Percentiles rank a stretch among this genome's conserved stretches.
These are phyloP conservation scores for Entomyzon cyanotis DNA, from an alignment of 2,113 vertebrate genomes.

Conservation along the genomic window DNA sequence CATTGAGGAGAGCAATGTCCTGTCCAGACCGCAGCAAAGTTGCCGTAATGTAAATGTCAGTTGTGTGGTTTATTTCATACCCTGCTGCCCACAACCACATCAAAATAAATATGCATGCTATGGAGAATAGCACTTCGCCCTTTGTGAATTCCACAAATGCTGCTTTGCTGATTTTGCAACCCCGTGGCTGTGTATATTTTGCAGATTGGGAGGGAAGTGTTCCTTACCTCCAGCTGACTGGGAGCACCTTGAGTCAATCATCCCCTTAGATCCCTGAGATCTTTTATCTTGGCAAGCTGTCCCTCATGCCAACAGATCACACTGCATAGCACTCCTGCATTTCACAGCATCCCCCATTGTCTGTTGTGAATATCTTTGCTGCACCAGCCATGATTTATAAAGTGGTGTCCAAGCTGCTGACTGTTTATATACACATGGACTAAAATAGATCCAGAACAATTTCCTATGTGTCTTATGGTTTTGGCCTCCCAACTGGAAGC, in stretches of 20 bases:
- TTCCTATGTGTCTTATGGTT: background rate
- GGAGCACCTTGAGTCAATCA: background rate
- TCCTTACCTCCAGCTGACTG: background rate
- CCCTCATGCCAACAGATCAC: background rate
- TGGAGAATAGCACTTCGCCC: background rate
- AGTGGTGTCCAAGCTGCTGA: background rate
- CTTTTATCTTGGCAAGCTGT: background rate
- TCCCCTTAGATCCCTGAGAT: background rate
- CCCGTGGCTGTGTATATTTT: background rate
- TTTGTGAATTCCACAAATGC: background rate
- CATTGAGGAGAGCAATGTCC: fast-evolving
- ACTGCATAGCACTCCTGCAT: background rate
- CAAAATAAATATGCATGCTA: slow-evolving; percentile 6
- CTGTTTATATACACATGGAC: background rate
- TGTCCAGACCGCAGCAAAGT: background rate
- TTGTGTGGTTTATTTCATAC: slow-evolving; percentile 1
- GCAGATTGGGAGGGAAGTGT: background rate
- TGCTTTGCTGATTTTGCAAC: background rate
- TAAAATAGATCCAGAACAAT: background rate
- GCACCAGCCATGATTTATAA: background rate
- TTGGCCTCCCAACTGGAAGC: background rate
- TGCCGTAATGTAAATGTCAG: background rate
- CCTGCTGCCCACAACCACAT: slow-evolving; percentile 1
- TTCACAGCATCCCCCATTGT: background rate
- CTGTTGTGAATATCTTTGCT: background rate